Conservation (phyloP, 2,113 vertebrate species). For the Epinephelus moara region DNA sequence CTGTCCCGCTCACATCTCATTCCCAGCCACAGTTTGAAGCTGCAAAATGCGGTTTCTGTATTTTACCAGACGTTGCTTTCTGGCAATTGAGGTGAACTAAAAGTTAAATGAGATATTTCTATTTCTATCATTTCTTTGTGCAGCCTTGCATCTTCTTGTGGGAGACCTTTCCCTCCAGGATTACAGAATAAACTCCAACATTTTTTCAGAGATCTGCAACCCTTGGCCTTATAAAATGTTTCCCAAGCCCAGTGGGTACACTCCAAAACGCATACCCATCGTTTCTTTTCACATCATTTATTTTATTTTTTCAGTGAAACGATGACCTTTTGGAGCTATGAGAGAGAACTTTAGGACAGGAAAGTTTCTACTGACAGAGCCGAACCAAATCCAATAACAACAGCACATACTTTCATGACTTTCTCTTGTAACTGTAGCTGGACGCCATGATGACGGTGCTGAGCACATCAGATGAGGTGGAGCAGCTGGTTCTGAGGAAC, state of each 20-base stretch:
- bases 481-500: constrained; percentile 87
- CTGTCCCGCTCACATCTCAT: constrained; percentile 48
- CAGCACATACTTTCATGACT: not conserved
- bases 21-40: constrained; percentile 12
- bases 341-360: constrained; percentile 7
- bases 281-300: not conserved
- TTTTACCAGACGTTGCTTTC: not conserved
- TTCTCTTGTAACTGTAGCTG: constrained; percentile 69
- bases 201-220: not conserved
- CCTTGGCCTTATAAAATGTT: constrained; percentile 1
- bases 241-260: not conserved
- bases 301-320: not conserved
- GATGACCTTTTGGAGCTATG: not conserved
- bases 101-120: constrained; percentile 26
- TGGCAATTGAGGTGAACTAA: constrained; percentile 12
- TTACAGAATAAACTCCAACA: not conserved
- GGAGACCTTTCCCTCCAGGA: not conserved
- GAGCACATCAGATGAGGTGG: constrained; percentile 82
- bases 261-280: not conserved
- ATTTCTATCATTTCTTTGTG: constrained; percentile 1
- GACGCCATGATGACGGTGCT: constrained; percentile 82
- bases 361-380: not conserved
- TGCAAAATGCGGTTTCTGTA: constrained; percentile 22
- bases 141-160: not conserved
- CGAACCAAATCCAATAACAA: constrained; percentile 7